A percentile compares a stretch with the other conserved stretches of the same genome.
Conservation (phyloP, 2,113 vertebrate genomes). For the Mirza zaza region DNA sequence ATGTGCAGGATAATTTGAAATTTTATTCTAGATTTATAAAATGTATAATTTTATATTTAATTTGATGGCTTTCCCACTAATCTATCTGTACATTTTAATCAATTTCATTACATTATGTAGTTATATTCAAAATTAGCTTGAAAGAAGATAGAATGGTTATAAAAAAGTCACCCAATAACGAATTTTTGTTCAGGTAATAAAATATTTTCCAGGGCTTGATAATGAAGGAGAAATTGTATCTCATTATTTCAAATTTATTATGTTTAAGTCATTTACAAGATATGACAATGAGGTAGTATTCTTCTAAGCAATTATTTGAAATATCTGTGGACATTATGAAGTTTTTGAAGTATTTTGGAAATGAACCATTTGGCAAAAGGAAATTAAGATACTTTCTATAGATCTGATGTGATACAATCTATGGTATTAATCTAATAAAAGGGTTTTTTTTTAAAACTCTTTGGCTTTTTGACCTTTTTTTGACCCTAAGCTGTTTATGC, state of each 20-base stretch:
- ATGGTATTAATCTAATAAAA: neutral
- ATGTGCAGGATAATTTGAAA: neutral
- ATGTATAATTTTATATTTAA: neutral
- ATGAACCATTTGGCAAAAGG: neutral
- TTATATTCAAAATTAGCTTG: conserved; percentile 16
- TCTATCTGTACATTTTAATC: neutral
- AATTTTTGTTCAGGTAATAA: neutral
- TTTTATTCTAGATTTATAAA: neutral
- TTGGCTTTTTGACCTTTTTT: neutral
- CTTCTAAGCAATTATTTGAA: neutral
- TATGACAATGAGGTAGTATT: neutral
- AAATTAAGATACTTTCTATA: neutral
- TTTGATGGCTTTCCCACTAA: neutral
- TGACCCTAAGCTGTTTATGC: neutral
- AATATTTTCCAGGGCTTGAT: neutral
- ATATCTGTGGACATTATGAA: neutral
- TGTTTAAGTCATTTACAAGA: neutral
- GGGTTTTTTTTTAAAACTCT: neutral
- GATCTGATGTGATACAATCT: neutral
- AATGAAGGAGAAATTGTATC: neutral
- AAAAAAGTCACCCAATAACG: neutral
- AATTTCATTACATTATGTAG: neutral
- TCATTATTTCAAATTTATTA: neutral
- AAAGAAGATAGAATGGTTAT: neutral
- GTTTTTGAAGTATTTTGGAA: neutral